A percentile compares a stretch with the other conserved stretches of the same genome.
These are phyloP conservation scores for Pogonocichla stellata DNA, from an alignment of 2,113 vertebrate species.

Conservation along the genomic window DNA sequence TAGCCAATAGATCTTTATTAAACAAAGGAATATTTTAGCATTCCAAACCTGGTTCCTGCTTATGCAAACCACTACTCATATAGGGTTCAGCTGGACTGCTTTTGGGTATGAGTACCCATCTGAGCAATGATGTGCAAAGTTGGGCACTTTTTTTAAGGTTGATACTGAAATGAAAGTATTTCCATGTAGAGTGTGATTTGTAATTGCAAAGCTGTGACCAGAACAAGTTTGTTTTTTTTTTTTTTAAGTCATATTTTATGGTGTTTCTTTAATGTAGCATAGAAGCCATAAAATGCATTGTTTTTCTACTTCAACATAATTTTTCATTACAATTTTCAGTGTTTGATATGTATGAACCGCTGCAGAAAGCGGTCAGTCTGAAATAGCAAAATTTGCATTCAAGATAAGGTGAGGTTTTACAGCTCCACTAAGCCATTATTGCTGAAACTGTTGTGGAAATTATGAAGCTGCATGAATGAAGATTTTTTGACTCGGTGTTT, in stretches of 20 bases:
- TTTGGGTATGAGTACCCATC: background rate
- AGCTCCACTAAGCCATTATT: conserved; percentile 77
- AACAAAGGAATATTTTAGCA: conserved; percentile 67
- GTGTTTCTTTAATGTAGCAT: conserved; percentile 62
- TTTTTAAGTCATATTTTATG: conserved; percentile 2
- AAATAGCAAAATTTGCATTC: conserved; percentile 62
- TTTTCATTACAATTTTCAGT: conserved; percentile 55
- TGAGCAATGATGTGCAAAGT: background rate
- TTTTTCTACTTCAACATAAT: conserved; percentile 52
- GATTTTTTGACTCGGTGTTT: conserved; percentile 80
- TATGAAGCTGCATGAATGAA: conserved; percentile 88
- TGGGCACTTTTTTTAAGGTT: background rate
- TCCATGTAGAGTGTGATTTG: conserved; percentile 28
- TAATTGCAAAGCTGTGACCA: conserved; percentile 62
- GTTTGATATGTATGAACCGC: conserved; percentile 22
- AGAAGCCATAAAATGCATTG: conserved; percentile 71
- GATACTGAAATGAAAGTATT: conserved; percentile 42
- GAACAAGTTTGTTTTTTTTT: background rate
- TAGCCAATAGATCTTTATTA: conserved; percentile 50
- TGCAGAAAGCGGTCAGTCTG: conserved; percentile 37
- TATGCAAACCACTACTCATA: background rate
- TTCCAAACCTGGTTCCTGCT: conserved; percentile 58
- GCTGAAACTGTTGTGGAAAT: conserved; percentile 78
- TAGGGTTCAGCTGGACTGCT: background rate
- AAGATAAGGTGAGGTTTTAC: conserved; percentile 60